These are phyloP conservation scores for Argyra leucocephala DNA, from an alignment of 2,888 invertebrate species.

Conservation along the genomic window DNA sequence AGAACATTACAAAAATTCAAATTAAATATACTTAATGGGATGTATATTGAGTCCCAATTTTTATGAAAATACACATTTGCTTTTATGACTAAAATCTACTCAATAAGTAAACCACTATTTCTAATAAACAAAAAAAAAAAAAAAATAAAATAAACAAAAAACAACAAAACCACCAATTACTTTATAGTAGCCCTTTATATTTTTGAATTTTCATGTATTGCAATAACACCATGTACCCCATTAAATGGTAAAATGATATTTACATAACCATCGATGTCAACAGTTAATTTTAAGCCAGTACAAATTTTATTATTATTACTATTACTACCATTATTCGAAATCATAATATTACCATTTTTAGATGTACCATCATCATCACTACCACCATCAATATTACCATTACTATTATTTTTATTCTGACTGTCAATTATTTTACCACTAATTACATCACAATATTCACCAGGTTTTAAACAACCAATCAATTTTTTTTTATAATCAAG, in stretches of 20 bases:
- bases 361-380: background rate
- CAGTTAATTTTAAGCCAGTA: conserved; percentile 54
- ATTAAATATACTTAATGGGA: no score
- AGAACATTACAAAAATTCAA: no score
- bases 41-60: no score
- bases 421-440: conserved; percentile 42
- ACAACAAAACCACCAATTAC: no score
- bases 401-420: background rate
- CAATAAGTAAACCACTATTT: background rate
- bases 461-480: conserved; percentile 47
- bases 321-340: conserved; percentile 14
- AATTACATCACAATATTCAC: conserved; percentile 61
- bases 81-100: no score
- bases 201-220: conserved; percentile 51
- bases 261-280: conserved; percentile 50
- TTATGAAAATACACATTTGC: no score
- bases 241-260: conserved; percentile 46
- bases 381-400: background rate
- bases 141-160: no score
- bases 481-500: conserved; percentile 14
- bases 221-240: conserved; percentile 55
- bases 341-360: conserved; percentile 13
- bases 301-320: conserved; percentile 45
- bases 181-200: conserved; percentile 27
- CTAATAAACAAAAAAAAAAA: background rate